Base-by-base conservation (phyloP, 2,797 vertebrate species). In the Okamejei kenojei region DNA sequence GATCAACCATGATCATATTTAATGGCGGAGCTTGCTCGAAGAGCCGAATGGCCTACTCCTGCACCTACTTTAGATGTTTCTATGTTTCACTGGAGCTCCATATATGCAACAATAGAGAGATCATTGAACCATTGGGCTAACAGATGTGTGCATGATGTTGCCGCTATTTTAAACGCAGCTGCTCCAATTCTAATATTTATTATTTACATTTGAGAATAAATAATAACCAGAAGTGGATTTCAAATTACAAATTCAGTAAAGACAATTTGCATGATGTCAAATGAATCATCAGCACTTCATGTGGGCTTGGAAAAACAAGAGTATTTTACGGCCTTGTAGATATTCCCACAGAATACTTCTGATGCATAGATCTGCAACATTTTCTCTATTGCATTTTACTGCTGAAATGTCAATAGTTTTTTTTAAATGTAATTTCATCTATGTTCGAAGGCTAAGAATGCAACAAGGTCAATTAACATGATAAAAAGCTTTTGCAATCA, bases 161-260 rank as follows among this genome's bases (percentile, higher is more conserved):
- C 90, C 26, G 32, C 90, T 91, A 65, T 38, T 91, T 32, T 19
- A 58, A 74, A 73, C 17, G 23, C 68, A 74, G 68, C 90, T 74
- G 32, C 35, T 54, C 21, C 23, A 61, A 0, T 86, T 86, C 61
- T 23, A 23, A 74, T 9, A 29, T 71, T 91, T 45, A 32, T 74
- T 26, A 23, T 91, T 74, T 74, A 91, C 35, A 74, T 91, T 63
- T 45, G 90, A 91, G 71, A 19, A 74, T 91, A 91, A 91, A 91
- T 68, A 91, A 29, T 54, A 35, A 54, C 90, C 32, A 29, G 9
- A 91, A 74, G 23, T 91, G 68, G 68, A 74, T 74, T 91, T 26
- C 21, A 74, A 91, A 54, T 9, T 65, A 45, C 61, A 65, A 88
- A 88, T 29, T n/a, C 4, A 88, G 29, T 65, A 7, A 7, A 88